Base-by-base conservation (phyloP, 2,888 invertebrate genomes). In the Sesia apiformis region DNA sequence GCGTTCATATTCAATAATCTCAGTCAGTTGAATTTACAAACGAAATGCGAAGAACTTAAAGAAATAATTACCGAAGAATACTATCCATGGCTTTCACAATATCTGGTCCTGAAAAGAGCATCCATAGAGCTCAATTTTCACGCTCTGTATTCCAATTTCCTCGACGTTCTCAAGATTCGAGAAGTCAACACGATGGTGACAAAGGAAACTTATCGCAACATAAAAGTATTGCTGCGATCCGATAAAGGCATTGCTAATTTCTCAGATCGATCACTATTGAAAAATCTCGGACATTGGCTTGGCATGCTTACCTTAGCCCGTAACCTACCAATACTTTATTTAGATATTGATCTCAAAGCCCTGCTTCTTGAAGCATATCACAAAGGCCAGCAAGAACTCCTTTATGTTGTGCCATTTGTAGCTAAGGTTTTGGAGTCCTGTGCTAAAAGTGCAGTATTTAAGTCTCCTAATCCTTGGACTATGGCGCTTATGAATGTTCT, bases 1-100 rank as follows among this genome's bases (percentile, higher is more conserved):
- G 98, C 98, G 4, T 99, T 99, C 81, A 98, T 99, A 67, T 99
- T 99, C 84, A 99, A 99, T 84, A 99, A 99, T 81, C 91, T 99
- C 62, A 98, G 98, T 72, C 97, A 98, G 78, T 87, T 98, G 51
- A 99, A 99, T 87, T 91, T 99, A 66, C 94, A 94, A 61, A 94
- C 95, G 53, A 99, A 99, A 90, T 97, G 98, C 71, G 97, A 98
- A 73, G 98, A 98, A 78, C 92, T 99, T 63, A 93, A 95, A 70
- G 98, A 98, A 69, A 92, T 97, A 54, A 93, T 98, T 53, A 94
- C 95, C 3, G 97, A 97, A 53, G 98, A 99, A 75, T 97, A 96
- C 81, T 95, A 95, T 91, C 94, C 96, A 0, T 99, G 99, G 99
- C 92, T 99, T 63, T 94, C 99, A 0, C 98, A 98, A 78, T 99